Evolutionary conservation across 2,113 vertebrate species (phyloP).

Genomic region (Trochalopteron elliotii): DNA sequence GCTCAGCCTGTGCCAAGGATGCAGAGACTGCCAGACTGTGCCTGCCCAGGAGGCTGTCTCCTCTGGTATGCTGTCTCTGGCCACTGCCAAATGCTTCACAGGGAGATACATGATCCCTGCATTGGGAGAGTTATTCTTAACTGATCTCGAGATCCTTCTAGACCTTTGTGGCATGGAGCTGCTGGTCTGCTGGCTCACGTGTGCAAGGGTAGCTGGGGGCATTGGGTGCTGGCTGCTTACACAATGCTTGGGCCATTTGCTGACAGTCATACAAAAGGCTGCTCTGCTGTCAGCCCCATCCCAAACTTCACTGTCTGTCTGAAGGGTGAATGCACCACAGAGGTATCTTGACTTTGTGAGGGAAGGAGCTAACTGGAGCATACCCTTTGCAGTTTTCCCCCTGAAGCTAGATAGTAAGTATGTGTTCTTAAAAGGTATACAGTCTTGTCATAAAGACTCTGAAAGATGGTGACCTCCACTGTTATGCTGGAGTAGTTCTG

Average conservation of each 20-base stretch:
- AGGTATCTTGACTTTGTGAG: not conserved
- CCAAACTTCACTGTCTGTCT: not conserved
- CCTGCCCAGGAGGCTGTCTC: not conserved
- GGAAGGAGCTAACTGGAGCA: not conserved
- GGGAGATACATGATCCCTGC: not conserved
- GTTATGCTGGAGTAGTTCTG: not conserved
- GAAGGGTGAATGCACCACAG: not conserved
- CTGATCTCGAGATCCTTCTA: not conserved
- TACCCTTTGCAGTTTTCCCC: not conserved
- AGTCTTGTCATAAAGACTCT: not conserved
- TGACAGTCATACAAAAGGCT: fast-evolving
- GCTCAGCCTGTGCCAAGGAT: slow-evolving; percentile 17
- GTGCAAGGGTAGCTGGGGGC: not conserved
- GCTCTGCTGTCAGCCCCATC: not conserved
- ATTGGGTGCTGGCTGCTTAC: not conserved
- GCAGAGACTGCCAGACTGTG: not conserved
- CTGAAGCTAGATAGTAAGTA: not conserved
- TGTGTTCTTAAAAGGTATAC: not conserved
- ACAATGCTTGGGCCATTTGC: fast-evolving
- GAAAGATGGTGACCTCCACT: not conserved
- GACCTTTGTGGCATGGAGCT: not conserved
- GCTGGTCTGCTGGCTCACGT: not conserved
- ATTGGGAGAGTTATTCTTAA: not conserved
- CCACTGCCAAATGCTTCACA: slow-evolving; percentile 9
- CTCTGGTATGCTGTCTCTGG: not conserved